phyloP scores from a whole-genome alignment of 2,888 invertebrate genomes.

The Tenthredo livida region DNA sequence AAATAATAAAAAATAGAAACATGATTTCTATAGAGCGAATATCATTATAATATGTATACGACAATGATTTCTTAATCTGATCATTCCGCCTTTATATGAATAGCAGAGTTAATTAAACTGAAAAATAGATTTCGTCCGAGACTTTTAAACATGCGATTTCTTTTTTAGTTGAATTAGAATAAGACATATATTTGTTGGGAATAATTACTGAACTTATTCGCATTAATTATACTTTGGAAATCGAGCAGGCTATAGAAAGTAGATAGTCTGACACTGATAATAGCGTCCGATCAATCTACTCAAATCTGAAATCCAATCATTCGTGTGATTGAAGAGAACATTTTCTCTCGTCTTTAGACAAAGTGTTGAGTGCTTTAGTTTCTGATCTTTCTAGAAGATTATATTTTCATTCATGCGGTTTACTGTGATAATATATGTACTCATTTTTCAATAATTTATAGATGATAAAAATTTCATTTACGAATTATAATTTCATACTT shows the following conservation, averaged over 20 bases:
- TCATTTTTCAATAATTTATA: background rate
- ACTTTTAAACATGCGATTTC: too few species aligned
- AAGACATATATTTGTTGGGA: too few species aligned
- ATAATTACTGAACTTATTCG: background rate
- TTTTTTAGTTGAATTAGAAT: too few species aligned
- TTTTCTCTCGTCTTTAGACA: too few species aligned
- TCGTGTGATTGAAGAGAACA: background rate
- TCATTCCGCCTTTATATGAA: too few species aligned
- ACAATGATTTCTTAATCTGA: too few species aligned
- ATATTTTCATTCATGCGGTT: background rate
- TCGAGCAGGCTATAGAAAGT: background rate
- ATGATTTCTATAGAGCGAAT: background rate
- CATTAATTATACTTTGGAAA: background rate
- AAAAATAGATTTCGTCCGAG: background rate
- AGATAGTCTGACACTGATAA: background rate
- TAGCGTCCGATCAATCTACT: background rate
- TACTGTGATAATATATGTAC: background rate
- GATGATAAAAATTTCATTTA: background rate
- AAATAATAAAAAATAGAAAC: conserved; percentile 40
- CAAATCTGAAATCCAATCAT: background rate
- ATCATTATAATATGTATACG: background rate
- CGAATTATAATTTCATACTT: conserved; percentile 69
- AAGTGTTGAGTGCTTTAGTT: too few species aligned
- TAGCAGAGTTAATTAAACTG: too few species aligned
- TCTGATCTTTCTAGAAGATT: background rate